Conservation (phyloP, 2,797 vertebrate species). For the Hafferia zeledoni region DNA sequence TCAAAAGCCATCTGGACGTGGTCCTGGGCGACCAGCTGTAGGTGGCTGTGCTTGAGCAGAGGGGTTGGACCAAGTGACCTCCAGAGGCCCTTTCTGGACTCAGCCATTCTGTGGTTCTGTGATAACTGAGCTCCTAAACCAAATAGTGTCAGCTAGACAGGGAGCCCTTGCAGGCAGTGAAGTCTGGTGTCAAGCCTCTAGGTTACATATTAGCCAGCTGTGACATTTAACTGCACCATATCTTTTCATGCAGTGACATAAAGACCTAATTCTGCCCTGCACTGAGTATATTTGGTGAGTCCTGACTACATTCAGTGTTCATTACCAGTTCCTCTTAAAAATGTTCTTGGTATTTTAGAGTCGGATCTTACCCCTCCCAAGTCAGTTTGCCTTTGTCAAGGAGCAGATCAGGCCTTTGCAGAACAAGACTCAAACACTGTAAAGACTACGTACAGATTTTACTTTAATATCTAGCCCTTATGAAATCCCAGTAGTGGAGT, state of each 20-base stretch:
- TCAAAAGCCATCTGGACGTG: background rate
- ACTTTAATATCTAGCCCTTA: background rate
- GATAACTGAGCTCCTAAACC: background rate
- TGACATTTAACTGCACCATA: background rate
- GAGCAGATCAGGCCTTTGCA: background rate
- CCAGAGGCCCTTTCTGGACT: background rate
- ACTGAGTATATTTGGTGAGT: background rate
- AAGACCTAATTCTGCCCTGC: background rate
- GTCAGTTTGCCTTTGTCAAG: background rate
- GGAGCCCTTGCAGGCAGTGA: background rate
- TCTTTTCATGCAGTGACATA: background rate
- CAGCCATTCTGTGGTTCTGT: background rate
- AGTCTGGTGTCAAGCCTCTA: background rate
- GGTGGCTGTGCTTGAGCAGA: background rate
- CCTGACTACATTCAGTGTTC: background rate
- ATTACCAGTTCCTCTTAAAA: background rate
- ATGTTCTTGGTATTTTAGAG: background rate
- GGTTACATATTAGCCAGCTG: background rate
- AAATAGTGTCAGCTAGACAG: background rate
- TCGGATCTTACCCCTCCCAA: background rate
- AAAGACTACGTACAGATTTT: background rate
- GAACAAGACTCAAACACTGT: background rate
- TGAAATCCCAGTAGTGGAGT: background rate
- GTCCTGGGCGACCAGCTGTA: background rate
- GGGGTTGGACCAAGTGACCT: background rate